phyloP scores from a whole-genome alignment of 2,888 invertebrate species.

The Drosophila antonietae region DNA sequence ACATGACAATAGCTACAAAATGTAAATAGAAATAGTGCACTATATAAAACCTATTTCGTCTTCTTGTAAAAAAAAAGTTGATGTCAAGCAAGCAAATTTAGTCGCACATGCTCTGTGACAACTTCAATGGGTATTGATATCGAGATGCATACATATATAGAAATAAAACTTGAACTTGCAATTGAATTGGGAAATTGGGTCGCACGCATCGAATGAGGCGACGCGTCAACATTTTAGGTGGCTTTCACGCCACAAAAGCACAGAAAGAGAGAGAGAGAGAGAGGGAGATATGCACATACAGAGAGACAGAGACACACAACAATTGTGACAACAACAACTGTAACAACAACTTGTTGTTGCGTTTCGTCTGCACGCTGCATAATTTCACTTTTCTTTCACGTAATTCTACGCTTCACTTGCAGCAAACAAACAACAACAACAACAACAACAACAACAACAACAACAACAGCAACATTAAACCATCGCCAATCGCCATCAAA shows the following conservation, averaged over 20 bases:
- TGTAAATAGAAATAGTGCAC: background rate
- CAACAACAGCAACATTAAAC: constrained; percentile 16
- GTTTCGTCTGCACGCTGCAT: constrained; percentile 60
- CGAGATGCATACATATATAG: constrained; percentile 10
- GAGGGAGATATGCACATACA: background rate
- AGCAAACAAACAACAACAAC: constrained; percentile 24
- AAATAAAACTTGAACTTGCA: constrained; percentile 75
- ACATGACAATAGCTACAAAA: background rate
- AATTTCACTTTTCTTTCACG: constrained; percentile 79
- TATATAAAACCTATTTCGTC: background rate
- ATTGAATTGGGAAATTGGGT: constrained; percentile 74
- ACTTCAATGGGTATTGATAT: constrained; percentile 35
- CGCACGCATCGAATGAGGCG: constrained; percentile 73
- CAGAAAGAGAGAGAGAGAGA: background rate
- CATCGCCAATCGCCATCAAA: constrained; percentile 35
- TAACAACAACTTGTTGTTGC: constrained; percentile 40
- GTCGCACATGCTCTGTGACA: background rate
- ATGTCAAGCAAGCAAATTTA: too few species aligned
- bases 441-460: constrained; percentile 24
- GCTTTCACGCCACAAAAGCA: constrained; percentile 66
- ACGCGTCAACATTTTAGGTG: constrained; percentile 36
- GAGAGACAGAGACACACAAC: background rate
- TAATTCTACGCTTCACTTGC: constrained; percentile 80
- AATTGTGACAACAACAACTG: constrained; percentile 19
- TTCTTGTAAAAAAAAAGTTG: too few species aligned